phyloP scores from a whole-genome alignment of 2,113 vertebrate genomes.

The Pituophis catenifer region DNA sequence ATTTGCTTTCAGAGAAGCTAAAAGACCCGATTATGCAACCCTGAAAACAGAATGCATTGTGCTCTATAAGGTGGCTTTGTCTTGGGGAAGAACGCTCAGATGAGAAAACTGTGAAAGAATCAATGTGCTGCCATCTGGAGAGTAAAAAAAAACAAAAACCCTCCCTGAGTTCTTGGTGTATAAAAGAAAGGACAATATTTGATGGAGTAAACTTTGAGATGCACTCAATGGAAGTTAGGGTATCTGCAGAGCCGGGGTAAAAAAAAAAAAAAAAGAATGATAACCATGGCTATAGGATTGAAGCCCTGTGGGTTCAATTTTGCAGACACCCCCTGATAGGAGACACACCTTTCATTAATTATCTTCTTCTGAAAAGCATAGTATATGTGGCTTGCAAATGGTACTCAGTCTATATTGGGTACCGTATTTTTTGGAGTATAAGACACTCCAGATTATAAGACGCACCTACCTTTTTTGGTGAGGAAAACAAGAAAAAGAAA shows the following conservation, averaged over 20 bases:
- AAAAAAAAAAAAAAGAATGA: not conserved
- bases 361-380: conserved; percentile 20
- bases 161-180: conserved; percentile 34
- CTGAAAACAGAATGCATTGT: conserved; percentile 48
- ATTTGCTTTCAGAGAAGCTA: conserved; percentile 8
- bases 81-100: conserved; percentile 30
- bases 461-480: too few relatives aligned
- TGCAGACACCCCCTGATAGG: not conserved
- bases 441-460: too few relatives aligned
- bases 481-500: too few relatives aligned
- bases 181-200: conserved; percentile 46
- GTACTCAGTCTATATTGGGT: not conserved
- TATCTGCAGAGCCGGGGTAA: not conserved
- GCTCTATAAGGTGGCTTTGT: conserved; percentile 48
- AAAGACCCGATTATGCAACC: conserved; percentile 49
- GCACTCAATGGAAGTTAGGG: not conserved
- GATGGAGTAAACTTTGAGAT: conserved; percentile 44
- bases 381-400: not conserved
- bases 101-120: conserved; percentile 40
- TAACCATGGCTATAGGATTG: not conserved
- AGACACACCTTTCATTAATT: conserved; percentile 1
- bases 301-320: not conserved
- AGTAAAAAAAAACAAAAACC: conserved; percentile 43
- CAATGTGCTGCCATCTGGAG: conserved; percentile 56
- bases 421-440: too few relatives aligned